Evolutionary conservation across 2,888 invertebrate genomes (phyloP).

Genomic region (Smittia aterrima): DNA sequence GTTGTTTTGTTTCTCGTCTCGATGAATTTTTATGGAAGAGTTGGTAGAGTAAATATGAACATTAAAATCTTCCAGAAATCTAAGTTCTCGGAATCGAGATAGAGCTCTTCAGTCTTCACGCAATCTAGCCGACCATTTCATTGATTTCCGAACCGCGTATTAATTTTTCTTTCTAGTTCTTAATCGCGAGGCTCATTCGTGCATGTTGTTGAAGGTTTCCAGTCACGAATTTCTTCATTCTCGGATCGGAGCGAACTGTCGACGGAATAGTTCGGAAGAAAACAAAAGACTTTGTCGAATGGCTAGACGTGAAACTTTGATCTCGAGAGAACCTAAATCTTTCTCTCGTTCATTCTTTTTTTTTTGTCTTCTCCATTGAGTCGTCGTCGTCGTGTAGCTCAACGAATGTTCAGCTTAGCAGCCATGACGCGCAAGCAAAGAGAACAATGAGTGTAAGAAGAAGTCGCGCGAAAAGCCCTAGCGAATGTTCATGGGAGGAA

Average conservation of each 20-base stretch:
- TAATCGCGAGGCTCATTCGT: conserved; percentile 34
- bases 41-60: conserved; percentile 20
- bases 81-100: conserved; percentile 5
- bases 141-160: conserved; percentile 36
- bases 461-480: neutral
- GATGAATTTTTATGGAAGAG: conserved; percentile 35
- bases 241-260: neutral
- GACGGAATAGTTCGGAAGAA: neutral
- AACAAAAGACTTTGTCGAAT: conserved; percentile 41
- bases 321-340: neutral
- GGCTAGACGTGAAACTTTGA: conserved; percentile 41
- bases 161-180: conserved; percentile 33
- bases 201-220: conserved; percentile 14
- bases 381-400: neutral
- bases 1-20: neutral
- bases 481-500: neutral
- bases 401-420: neutral
- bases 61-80: conserved; percentile 9
- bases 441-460: neutral
- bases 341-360: neutral
- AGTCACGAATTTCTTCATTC: conserved; percentile 10
- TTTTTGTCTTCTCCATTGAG: neutral
- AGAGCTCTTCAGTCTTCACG: conserved; percentile 29
- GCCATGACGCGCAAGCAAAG: conserved; percentile 11
- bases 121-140: conserved; percentile 39